phyloP scores from a whole-genome alignment of 2,113 vertebrate species.

The Cinclus mexicanus region DNA sequence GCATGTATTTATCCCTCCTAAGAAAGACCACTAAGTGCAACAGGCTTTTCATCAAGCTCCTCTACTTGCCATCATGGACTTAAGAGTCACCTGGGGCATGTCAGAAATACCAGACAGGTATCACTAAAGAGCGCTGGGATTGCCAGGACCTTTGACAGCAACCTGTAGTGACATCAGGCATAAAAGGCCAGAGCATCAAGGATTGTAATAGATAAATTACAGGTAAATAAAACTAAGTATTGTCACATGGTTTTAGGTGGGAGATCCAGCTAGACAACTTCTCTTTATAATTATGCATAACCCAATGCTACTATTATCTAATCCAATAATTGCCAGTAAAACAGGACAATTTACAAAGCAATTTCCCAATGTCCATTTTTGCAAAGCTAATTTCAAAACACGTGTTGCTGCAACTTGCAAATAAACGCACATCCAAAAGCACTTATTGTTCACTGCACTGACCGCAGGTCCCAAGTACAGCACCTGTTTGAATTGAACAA shows the following conservation, averaged over 20 bases:
- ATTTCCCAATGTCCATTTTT: background rate
- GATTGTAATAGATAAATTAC: background rate
- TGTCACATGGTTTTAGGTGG: background rate
- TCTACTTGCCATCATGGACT: background rate
- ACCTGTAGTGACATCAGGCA: background rate
- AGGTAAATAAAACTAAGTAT: background rate
- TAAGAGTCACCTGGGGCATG: fast-evolving
- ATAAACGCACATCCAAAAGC: background rate
- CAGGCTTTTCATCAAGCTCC: background rate
- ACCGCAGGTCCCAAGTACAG: background rate
- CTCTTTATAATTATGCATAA: background rate
- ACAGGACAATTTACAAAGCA: background rate
- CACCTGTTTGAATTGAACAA: background rate
- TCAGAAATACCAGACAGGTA: background rate
- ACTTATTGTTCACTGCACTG: background rate
- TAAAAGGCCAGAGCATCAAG: background rate
- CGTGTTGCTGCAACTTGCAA: background rate
- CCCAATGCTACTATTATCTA: background rate
- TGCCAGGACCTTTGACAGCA: background rate
- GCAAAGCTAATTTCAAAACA: background rate
- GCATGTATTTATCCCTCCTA: background rate
- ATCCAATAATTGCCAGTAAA: background rate
- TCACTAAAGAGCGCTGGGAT: background rate
- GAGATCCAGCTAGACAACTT: background rate
- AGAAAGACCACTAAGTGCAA: background rate